Base-by-base conservation (phyloP, 2,113 vertebrate genomes). In the Callithrix jacchus region DNA sequence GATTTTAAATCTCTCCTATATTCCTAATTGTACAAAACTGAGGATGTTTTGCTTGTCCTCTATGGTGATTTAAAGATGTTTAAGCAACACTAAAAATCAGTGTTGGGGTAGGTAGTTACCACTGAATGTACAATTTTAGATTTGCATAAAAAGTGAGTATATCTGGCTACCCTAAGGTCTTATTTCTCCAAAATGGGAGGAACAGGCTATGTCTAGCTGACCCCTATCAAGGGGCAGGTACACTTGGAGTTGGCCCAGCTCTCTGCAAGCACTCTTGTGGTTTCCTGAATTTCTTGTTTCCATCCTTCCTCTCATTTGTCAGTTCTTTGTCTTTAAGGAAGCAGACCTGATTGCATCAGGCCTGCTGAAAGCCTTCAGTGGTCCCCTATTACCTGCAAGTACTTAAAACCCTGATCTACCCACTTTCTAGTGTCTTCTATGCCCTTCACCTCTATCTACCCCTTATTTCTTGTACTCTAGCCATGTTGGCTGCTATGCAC, bases 401-500 rank as follows among this genome's bases (percentile, higher is more conserved):
- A 17, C 25, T 32, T 35, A 35, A 9, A 17, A 35, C 27, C 10
- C 37, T 8, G 35, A 16, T 82, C 32, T 2, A 6, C 2, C 3
- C 71, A n/a, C 23, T 54, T 37, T 16, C 77, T n/a, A 30, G 32
- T 13, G 30, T 83, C 70, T 83, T 58, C 61, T 66, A 68, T 40
- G 87, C 21, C 35, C 6, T 25, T 30, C 4, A 1, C 45, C 52
- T 64, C 4, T 45, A 16, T 42, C 52, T 12, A 23, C 13, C 47
- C 32, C 45, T 21, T 17, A 3, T 61, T 35, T 14, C 11, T 13
- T 13, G 23, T n/a, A 47, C 77, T 68, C 21, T 18, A 30, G 23
- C 45, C 12, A 12, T 0, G 9, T 5, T 18, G 77, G 61, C 61
- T 0, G 1, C 45, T 32, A 11, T 1, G 0, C 27, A 8, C 8